Evolutionary conservation across 2,113 vertebrate species (phyloP).

Genomic region (Ancistrus triradiatus): DNA sequence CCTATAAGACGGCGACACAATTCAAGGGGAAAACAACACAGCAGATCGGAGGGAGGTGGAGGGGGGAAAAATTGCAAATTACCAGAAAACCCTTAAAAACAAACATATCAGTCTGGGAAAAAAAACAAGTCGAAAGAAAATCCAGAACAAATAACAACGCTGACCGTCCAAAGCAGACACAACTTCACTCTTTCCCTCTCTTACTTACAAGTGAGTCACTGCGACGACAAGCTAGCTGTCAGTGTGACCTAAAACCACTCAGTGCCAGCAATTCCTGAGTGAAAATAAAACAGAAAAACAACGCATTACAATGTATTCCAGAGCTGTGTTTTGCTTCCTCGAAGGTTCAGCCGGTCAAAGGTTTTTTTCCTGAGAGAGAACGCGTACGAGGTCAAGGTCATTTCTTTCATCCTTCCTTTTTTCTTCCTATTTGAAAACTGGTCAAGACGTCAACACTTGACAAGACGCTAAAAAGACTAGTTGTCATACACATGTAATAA

Average conservation of each 20-base stretch:
- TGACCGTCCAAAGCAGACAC: conserved; percentile 1
- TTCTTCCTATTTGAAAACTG: conserved; percentile 12
- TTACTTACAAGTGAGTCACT: neutral
- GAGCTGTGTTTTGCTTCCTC: conserved; percentile 4
- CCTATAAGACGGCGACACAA: conserved; percentile 47
- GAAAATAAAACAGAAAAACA: neutral
- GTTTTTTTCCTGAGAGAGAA: neutral
- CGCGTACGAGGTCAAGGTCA: conserved; percentile 22
- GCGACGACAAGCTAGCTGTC: neutral
- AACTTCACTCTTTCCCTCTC: too few species aligned
- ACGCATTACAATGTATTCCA: neutral
- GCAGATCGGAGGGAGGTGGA: conserved; percentile 52
- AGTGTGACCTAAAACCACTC: conserved; percentile 2
- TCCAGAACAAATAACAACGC: conserved; percentile 1
- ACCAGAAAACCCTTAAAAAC: conserved; percentile 64
- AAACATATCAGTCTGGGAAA: conserved; percentile 53
- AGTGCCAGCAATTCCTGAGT: neutral
- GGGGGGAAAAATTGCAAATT: conserved; percentile 45
- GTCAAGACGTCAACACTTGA: neutral
- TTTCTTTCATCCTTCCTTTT: conserved; percentile 4
- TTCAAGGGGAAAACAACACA: conserved; percentile 57
- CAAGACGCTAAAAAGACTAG: neutral
- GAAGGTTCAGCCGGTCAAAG: neutral
- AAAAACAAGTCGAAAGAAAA: conserved; percentile 5
- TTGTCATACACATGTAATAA: neutral